Evolutionary conservation across 2,113 vertebrate species (phyloP), one percentile per base, ranked within the genome.

Genomic region (Mobula birostris): DNA sequence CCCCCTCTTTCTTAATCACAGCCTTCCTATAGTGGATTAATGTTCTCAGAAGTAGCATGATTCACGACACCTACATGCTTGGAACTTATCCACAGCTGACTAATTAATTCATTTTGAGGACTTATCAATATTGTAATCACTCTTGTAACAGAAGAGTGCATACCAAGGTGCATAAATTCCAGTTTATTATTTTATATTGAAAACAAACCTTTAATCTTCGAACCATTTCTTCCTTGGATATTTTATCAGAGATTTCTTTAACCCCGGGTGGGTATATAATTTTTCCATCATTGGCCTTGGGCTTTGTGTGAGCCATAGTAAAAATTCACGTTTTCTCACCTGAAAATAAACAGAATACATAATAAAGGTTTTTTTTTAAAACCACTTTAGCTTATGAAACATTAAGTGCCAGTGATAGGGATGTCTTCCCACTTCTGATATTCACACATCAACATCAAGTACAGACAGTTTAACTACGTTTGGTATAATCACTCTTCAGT

Each of bases 141-240:
- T 2, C 36, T 29, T 27, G 9, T 29, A 85, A 85, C 27, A 27
- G 8, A 61, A 56, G 56, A 36, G 36, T 36, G 40, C 29, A 29
- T 36, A 85, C 8, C 9, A 85, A 83, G 19, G 17, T 83, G 36
- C 24, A 29, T 27, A 85, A 2, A 82, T 80, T 40, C 14, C 63
- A 66, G 14, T 14, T 48, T 48, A 48, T 48, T 48, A 48, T 48
- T 48, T 48, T 24, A 74, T 3, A 74, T n/a, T 63, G 5, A 40
- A 48, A 61, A 93, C 91, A 93, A 76, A 97, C 97, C 98, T 99
- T 99, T 94, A 99, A 97, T 83, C 99, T 97, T 95, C 99, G 97
- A 95, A 99, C 99, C 98, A 99, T 99, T 96, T 99, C 99, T 96
- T 99, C 99, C 96, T 99, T 99, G 95, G 99, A 99, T 97, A 99